Evolutionary conservation across 2,113 vertebrate genomes (phyloP).

Genomic region (Callipepla californica): DNA sequence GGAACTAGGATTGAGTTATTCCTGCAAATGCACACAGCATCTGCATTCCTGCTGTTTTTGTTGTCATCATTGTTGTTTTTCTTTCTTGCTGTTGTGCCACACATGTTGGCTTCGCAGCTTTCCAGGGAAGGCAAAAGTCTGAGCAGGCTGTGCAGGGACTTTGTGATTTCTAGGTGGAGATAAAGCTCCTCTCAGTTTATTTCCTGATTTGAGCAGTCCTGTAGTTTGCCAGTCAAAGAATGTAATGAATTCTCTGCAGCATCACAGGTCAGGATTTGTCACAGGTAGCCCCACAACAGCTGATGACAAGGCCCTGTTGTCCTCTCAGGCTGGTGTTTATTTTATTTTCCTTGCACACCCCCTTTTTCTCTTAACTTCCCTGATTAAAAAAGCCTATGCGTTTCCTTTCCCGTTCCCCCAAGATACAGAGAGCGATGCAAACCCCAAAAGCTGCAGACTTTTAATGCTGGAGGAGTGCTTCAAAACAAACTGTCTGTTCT

Average conservation of each 20-base stretch:
- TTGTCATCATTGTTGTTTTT: too few relatives aligned
- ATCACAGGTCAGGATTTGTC: neutral
- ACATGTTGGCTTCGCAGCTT: neutral
- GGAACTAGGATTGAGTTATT: neutral
- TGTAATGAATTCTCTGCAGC: neutral
- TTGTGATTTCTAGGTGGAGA: neutral
- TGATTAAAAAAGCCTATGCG: neutral
- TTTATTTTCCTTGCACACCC: neutral
- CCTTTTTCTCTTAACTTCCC: neutral
- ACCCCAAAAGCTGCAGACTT: neutral
- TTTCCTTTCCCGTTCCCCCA: neutral
- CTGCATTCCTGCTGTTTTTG: neutral
- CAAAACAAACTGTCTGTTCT: neutral
- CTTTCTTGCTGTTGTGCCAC: neutral
- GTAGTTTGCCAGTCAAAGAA: neutral
- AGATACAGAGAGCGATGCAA: neutral
- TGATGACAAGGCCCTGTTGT: neutral
- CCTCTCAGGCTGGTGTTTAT: neutral
- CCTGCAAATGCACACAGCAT: too few relatives aligned
- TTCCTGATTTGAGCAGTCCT: neutral
- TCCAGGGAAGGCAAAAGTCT: neutral
- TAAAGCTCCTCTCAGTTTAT: neutral
- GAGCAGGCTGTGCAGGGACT: neutral
- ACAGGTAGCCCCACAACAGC: neutral
- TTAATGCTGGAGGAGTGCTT: neutral